Evolutionary conservation across 2,888 invertebrate species (phyloP), one percentile per base, ranked within the genome.

Genomic region (Nomada goodeniana): DNA sequence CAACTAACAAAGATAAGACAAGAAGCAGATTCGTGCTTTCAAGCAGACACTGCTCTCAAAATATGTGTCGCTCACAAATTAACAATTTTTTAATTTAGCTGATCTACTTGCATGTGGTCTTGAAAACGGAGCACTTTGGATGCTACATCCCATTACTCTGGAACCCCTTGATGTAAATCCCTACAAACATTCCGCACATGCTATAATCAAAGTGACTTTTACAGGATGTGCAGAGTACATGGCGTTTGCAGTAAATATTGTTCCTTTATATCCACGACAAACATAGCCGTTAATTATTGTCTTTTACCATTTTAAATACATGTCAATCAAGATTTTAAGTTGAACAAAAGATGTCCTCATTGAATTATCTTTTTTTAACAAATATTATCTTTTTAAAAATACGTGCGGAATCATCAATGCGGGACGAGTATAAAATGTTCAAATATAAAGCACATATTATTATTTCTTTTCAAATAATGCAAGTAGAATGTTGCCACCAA

Each of bases 81-180:
- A 3, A 5, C 61, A 60, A 53, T 13, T 23, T 36, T 68, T 26
- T 59, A 5, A 57, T 76, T 20, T 10, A 92, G 92, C 85, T 44
- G 86, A 86, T 36, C 68, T 86, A 60, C 63, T 96, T 26, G 95
- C 95, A 0, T 95, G 96, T 86, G 96, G 96, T 0, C 90, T 95
- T 84, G 94, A 94, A 76, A 95, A 95, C 63, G 96, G 96, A 0
- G 94, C 94, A 77, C 71, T 96, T 42, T 93, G 96, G 93, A 94
- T 96, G 85, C 89, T 96, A 52, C 95, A 96, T 88, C 95, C 96
- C 0, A 93, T 94, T n/a, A 94, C 95, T 2, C 90, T 96, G 52
- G 94, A 94, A 26, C 94, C 95, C 5, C 84, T 95, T 55, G 93
- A 93, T 0, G 86, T 93, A n/a, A 89, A 89, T 15, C 95, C 95